These are phyloP conservation scores for Botia kubotai DNA, from an alignment of 2,797 vertebrate species.

Conservation along the genomic window DNA sequence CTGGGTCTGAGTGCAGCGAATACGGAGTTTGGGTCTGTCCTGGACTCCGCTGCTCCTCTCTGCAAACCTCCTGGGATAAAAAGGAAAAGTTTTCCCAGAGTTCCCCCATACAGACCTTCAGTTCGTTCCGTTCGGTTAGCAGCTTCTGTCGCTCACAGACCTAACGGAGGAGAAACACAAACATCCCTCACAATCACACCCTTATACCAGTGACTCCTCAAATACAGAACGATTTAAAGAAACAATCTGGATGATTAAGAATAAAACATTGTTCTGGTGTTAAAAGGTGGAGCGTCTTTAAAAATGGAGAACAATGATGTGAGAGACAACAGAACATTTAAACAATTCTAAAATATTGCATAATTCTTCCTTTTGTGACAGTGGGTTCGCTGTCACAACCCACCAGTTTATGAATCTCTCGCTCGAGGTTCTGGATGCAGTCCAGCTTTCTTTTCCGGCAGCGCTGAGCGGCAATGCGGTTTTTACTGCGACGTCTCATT, in stretches of 20 bases:
- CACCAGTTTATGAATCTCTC: slow-evolving; percentile 94
- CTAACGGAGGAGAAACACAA: slow-evolving; percentile 68
- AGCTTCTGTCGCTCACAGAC: slow-evolving; percentile 94
- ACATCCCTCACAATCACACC: neutral
- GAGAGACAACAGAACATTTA: too few species aligned
- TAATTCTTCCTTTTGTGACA: too few species aligned
- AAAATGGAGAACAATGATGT: too few species aligned
- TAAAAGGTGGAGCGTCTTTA: too few species aligned
- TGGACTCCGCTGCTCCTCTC: slow-evolving; percentile 85
- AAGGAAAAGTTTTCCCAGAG: slow-evolving; percentile 95
- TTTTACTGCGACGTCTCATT: slow-evolving; percentile 91
- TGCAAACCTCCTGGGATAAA: slow-evolving; percentile 93
- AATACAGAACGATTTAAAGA: too few species aligned
- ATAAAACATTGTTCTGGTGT: too few species aligned
- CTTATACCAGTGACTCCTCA: neutral
- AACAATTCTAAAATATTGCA: too few species aligned
- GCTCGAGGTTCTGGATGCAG: slow-evolving; percentile 95
- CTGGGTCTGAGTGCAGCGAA: slow-evolving; percentile 80
- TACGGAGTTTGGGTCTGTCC: slow-evolving; percentile 84
- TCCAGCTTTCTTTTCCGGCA: slow-evolving; percentile 96
- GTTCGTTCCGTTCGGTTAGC: slow-evolving; percentile 91
- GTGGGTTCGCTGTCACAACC: slow-evolving; percentile 51
- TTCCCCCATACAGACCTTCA: slow-evolving; percentile 94
- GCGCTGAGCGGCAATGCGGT: slow-evolving; percentile 93
- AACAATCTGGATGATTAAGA: neutral